Conservation (phyloP, 1,140 invertebrate species). For the Ptiloglossa arizonensis region DNA sequence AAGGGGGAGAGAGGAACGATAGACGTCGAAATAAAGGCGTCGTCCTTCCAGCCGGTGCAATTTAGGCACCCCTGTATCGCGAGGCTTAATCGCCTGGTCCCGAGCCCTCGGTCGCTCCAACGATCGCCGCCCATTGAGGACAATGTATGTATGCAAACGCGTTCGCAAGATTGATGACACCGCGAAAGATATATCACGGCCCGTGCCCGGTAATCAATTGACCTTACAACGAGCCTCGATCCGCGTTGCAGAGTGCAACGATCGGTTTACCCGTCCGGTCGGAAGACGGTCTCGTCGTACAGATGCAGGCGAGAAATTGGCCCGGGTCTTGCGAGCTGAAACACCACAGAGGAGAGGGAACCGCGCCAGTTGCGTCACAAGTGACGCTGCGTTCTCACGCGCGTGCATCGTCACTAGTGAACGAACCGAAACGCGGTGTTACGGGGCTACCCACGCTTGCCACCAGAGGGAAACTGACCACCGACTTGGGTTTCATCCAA, state of each 20-base stretch:
- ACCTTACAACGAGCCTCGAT: constrained; percentile 31
- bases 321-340: no score
- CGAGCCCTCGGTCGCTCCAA: constrained; percentile 21
- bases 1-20: background rate
- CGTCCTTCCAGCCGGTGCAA: constrained; percentile 13
- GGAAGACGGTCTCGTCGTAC: no score
- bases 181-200: constrained; percentile 29
- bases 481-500: no score
- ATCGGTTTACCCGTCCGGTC: background rate
- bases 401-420: no score
- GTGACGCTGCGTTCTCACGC: no score
- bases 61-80: constrained; percentile 46
- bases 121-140: constrained; percentile 14
- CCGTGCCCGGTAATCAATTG: constrained; percentile 30
- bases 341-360: no score
- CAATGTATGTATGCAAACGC: constrained; percentile 40
- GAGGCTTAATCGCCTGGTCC: constrained; percentile 52
- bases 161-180: constrained; percentile 54
- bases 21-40: background rate
- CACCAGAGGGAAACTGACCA: no score
- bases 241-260: background rate
- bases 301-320: no score
- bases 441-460: no score
- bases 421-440: no score
- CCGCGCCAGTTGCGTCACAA: no score